A percentile compares a stretch with the other conserved stretches of the same genome.
Evolutionary conservation across 2,113 vertebrate species (phyloP).

Genomic region (Trochalopteron elliotii): DNA sequence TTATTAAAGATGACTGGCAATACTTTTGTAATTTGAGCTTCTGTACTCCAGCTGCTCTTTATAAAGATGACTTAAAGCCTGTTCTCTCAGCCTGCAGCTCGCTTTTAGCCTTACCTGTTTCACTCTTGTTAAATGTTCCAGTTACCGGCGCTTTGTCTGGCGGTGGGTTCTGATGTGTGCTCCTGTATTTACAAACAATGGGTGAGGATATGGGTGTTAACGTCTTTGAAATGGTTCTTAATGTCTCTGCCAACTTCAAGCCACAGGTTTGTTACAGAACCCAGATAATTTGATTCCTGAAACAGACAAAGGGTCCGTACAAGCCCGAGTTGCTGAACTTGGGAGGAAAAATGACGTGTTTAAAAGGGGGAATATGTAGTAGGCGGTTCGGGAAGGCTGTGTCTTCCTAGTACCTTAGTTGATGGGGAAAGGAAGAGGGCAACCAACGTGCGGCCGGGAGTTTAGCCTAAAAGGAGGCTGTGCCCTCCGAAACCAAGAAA

Average conservation of each 20-base stretch:
- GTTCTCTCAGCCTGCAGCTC: not conserved
- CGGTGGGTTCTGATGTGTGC: not conserved
- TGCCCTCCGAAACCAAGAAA: fast-evolving
- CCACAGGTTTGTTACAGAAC: not conserved
- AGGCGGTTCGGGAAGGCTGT: not conserved
- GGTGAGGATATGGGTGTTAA: not conserved
- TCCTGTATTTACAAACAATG: too few relatives aligned
- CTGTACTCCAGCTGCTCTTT: not conserved
- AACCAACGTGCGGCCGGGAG: fast-evolving
- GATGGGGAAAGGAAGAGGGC: not conserved
- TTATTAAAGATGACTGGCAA: conserved; percentile 8
- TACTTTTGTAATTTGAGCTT: not conserved
- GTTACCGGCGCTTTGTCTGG: not conserved
- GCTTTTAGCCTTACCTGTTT: not conserved
- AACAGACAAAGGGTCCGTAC: not conserved
- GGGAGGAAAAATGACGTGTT: fast-evolving
- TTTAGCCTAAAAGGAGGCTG: not conserved
- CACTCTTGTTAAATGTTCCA: not conserved
- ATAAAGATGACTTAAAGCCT: not conserved
- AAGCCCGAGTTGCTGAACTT: not conserved
- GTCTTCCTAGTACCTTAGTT: not conserved
- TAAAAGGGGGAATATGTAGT: not conserved
- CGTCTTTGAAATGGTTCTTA: not conserved
- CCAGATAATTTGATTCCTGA: not conserved
- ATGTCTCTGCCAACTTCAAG: not conserved